Base-by-base conservation (phyloP, 2,888 invertebrate species). In the Zaprionus lineosus region DNA sequence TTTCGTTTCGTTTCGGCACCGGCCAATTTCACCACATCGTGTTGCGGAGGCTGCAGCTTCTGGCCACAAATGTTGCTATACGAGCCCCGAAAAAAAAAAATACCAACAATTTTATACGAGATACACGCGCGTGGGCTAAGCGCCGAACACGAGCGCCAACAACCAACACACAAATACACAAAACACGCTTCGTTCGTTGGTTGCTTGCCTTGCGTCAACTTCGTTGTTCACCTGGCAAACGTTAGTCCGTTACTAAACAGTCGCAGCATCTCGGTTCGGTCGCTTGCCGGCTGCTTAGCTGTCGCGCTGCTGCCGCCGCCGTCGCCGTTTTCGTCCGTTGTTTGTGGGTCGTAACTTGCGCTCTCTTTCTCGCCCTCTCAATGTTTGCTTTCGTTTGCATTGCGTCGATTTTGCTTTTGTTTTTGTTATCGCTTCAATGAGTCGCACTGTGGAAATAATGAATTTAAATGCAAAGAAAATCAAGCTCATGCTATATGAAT, bases 191-290 rank as follows among this genome's bases (percentile, higher is more conserved):
- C 55, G 64, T 31, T 41, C 29, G 50, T 24, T 43, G 41, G 39
- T 43, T 48, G 48, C 21, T 41, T 41, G 58, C 52, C 58, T 58
- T 62, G 62, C 65, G 60, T 69, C 64, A 53, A 60, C 62, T 26
- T 46, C 36, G 77, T 65, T 79, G 74, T 84, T 76, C 62, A 79
- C 84, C 79, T 81, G 79, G 74, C 81, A 73, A 81, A 67, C 73
- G 78, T 52, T 65, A 59, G 69, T 74, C 57, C 64, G 69, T 58
- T 64, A 78, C 75, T 78, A 43, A 65, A 63, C 57, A 16, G 31
- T 14, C 62, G 43, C 69, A 70, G 74, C 73, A 73, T 73, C 74
- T 68, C 68, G 46, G 28, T 46, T 34, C 40, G 39, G 34, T 60
- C 36, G 57, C 29, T 52, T 60, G 65, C 68, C 65, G 71, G 71